Evolutionary conservation across 1,140 invertebrate species (phyloP), one percentile per base, ranked within the genome.

Genomic region (Scylla paramamosain): DNA sequence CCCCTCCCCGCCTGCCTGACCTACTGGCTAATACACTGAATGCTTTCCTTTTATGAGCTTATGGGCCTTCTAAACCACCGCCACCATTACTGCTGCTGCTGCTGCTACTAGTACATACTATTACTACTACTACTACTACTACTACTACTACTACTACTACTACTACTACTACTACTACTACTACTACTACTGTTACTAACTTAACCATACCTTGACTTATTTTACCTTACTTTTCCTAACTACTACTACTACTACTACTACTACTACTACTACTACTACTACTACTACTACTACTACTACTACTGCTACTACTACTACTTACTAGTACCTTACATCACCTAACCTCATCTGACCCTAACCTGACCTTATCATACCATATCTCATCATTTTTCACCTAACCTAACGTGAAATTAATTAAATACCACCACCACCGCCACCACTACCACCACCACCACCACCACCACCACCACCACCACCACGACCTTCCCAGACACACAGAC

Each of bases 191-290:
- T n/a, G 20, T 20, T 20, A 77, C 10, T 20, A 77, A 20, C 67
- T 20, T 20, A 2, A 77, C 67, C 8, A n/a, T 20, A 12, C 8
- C 52, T 59, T 59, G 10, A 59, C 2, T 20, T 59, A 59, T 59
- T 12, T 59, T 59, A 6, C 48, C 52, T 12, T 59, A 59, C n/a
- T 39, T 39, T 39, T 39, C 39, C 6, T 39, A 39, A 77, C 67
- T 77, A 77, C 67, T 77, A 77, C 67, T 77, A 77, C 67, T 77
- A 77, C 67, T 77, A 77, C 67, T 77, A 77, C 67, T 77, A 77
- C 67, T 77, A 77, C 67, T 77, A 77, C 67, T 77, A 77, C 67
- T 77, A 77, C 67, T 59, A 77, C 20, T 77, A 77, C 67, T 77
- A 77, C 67, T 77, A 77, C 67, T 77, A 77, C 67, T 77, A 77